phyloP scores from a whole-genome alignment of 2,113 vertebrate species.

The human region GRCh38 chr18:44798501-44799000 shows the following conservation, averaged over 20 bases:
- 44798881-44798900: slow-evolving; percentile 21
- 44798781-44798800: slow-evolving; percentile 14
- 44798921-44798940: not conserved
- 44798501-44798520: not conserved
- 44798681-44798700: not conserved
- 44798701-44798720: not conserved
- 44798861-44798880: slow-evolving; percentile 6
- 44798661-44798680: not conserved
- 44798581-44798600: slow-evolving; percentile 14
- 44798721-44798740: not conserved
- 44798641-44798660: not conserved
- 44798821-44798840: slow-evolving; percentile 35
- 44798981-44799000: not conserved
- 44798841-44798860: slow-evolving; percentile 12
- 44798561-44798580: not conserved
- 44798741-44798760: not conserved
- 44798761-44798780: not conserved
- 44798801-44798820: slow-evolving; percentile 44
- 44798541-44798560: not conserved
- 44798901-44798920: not conserved
- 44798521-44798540: not conserved
- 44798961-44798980: not conserved
- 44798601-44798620: not conserved
- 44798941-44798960: not conserved
- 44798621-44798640: not conserved